Base-by-base conservation (phyloP, 2,797 vertebrate species). In the Enteromius unitaeniatus region DNA sequence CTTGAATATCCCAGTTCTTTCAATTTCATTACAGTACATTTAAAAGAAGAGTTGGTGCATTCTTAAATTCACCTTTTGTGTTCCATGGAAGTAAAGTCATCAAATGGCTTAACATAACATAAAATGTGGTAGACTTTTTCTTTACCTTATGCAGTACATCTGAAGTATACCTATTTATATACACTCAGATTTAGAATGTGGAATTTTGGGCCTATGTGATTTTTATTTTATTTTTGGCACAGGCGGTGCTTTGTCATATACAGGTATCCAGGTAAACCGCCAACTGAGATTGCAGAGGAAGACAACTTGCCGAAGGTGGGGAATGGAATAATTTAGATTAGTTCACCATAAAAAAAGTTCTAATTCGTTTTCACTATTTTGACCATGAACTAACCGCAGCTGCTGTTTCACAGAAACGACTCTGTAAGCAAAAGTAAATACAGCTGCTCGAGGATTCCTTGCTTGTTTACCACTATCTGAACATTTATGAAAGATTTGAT, bases 181-280 rank as follows among this genome's bases (percentile, higher is more conserved):
- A 4, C 4, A 21, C 42, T 58, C 0, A 58, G 3, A 19, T 77
- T 19, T 26, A 62, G 23, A 40, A 28, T 34, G n/a, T 81, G 28
- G 47, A 28, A 23, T 26, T 69, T 79, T 84, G 5, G 28, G 28
- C n/a, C n/a, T n/a, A n/a, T n/a, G n/a, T n/a, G n/a, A 28, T 28
- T 34, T 34, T 34, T 34, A 34, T 28, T 34, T 34, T 34, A 34
- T 34, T 34, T 69, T 58, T 17, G 68, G 69, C 76, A 4, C 85
- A 99, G 97, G 87, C 94, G 92, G 34, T 95, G 96, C 89, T 98
- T 99, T 81, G 88, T 97, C 87, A 95, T 99, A 85, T 99, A 98
- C 85, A 95, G 96, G 78, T 96, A 95, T 89, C 97, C 97, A 0
- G 97, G 97, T 87, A 98, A 97, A 89, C 94, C 96, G 17, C 95